A percentile compares a stretch with the other conserved stretches of the same genome.
These are phyloP conservation scores for Chamaea fasciata DNA, from an alignment of 2,113 vertebrate species.

Conservation along the genomic window DNA sequence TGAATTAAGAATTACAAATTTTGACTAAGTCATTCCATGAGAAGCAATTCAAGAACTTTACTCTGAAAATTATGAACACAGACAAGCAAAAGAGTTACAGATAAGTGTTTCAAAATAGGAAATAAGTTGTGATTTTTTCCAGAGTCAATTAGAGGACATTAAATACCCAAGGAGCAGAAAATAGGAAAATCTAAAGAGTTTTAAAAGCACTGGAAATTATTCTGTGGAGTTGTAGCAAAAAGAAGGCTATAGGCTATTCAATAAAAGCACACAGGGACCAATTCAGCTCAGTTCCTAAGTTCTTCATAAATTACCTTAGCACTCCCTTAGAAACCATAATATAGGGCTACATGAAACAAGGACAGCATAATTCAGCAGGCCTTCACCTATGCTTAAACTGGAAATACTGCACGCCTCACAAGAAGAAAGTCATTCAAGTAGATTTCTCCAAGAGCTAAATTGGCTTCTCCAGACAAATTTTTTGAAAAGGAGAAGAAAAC, in stretches of 20 bases:
- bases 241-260: background rate
- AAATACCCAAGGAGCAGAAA: background rate
- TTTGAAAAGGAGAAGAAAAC: background rate
- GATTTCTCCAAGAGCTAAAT: background rate
- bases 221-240: background rate
- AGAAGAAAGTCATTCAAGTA: background rate
- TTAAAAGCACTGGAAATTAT: background rate
- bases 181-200: background rate
- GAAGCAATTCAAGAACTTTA: background rate
- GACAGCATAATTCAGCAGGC: background rate
- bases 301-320: background rate
- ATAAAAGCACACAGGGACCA: background rate
- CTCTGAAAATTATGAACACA: background rate
- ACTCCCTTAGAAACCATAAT: background rate
- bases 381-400: background rate
- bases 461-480: background rate
- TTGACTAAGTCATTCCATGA: background rate
- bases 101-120: background rate
- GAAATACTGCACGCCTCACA: background rate
- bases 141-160: background rate
- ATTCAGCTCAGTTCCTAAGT: background rate
- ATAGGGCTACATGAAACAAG: background rate
- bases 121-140: background rate
- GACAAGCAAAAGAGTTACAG: background rate
- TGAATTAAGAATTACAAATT: background rate